Percentiles rank a stretch among this genome's conserved stretches.
These are phyloP conservation scores for Mellilla xanthometata DNA, from an alignment of 2,888 invertebrate genomes.

Conservation along the genomic window DNA sequence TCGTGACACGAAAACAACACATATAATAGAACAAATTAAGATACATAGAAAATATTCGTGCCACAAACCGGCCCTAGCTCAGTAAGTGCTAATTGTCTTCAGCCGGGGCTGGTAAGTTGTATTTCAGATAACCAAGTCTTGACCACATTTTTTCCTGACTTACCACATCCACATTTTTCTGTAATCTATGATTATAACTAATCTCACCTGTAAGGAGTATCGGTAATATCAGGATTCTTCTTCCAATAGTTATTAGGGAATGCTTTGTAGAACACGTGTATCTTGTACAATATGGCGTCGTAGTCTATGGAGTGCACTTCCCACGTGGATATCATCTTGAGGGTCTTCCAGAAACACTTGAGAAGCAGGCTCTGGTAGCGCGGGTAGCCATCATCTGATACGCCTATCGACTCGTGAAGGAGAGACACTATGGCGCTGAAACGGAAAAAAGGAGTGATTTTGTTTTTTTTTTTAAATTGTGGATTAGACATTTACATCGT, in stretches of 20 bases:
- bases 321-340: constrained; percentile 93
- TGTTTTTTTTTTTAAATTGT: too few relatives aligned
- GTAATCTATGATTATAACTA: too few relatives aligned
- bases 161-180: too few relatives aligned
- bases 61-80: too few relatives aligned
- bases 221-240: constrained; percentile 86
- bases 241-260: constrained; percentile 95
- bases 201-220: constrained; percentile 89
- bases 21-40: too few relatives aligned
- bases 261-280: constrained; percentile 94
- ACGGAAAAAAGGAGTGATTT: background rate
- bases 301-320: constrained; percentile 88
- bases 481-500: too few relatives aligned
- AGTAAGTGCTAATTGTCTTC: too few relatives aligned
- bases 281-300: constrained; percentile 90
- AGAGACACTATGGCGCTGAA: constrained; percentile 93
- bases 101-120: too few relatives aligned
- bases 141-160: too few relatives aligned
- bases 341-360: constrained; percentile 97
- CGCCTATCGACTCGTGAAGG: constrained; percentile 92
- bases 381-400: constrained; percentile 80
- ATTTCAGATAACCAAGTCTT: too few relatives aligned
- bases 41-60: too few relatives aligned
- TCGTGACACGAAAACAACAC: too few relatives aligned
- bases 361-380: constrained; percentile 92